Evolutionary conservation across 2,888 invertebrate genomes (phyloP), one percentile per base, ranked within the genome.

Genomic region (Cephalotes varians): DNA sequence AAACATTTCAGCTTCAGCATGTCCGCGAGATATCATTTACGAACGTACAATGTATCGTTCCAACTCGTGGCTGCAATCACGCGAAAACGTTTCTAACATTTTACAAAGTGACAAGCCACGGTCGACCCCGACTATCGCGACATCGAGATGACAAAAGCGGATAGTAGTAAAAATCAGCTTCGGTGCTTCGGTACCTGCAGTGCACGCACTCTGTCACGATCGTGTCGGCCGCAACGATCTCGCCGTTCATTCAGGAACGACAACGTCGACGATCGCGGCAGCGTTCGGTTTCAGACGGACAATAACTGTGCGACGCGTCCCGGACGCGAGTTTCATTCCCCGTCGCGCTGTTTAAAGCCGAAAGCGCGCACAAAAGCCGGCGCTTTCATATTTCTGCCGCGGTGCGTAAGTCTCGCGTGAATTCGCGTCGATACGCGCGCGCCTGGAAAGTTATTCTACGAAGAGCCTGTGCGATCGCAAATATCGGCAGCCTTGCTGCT

Each of bases 91-190:
- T 76, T 54, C 67, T 67, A 67, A 65, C 67, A 77, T 67, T 77
- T 77, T 77, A 54, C 73, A 40, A 60, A 54, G 47, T 64, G 76
- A 81, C 62, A 81, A 10, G 60, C 44, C 49, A 12, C 47, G 40
- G 12, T 34, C 76, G 76, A 77, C 76, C 67, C 54, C 37, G 51
- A 21, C 76, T 77, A 77, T 77, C 76, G 67, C 51, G 54, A 62
- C 54, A 25, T 49, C 73, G 67, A 9, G 40, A 67, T 54, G 67
- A 77, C 76, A 77, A 77, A 77, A 67, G 76, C 76, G 67, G 10
- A 54, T 54, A 82, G 88, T 86, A 90, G 90, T 90, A 90, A 90
- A 90, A 90, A 90, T 90, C 88, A 87, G 90, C 82, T 86, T 81
- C 77, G 54, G 15, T 15, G 85, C 84, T n/a, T n/a, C n/a, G n/a